A percentile compares a stretch with the other conserved stretches of the same genome.
Evolutionary conservation across 1,140 invertebrate genomes (phyloP).

Genomic region (Sycobia sp.): DNA sequence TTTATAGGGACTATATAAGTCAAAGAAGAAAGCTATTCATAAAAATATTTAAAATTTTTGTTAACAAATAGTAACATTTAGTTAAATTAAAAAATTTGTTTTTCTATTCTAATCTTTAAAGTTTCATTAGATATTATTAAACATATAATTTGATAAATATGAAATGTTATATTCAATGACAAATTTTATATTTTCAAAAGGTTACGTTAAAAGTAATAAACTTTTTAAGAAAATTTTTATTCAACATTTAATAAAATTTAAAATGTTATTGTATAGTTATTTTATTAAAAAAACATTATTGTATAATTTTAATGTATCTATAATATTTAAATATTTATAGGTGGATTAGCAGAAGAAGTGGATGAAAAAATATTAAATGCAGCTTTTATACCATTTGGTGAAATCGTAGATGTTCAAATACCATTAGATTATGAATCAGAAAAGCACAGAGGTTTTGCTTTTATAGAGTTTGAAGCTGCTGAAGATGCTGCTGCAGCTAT

Average conservation of each 20-base stretch:
- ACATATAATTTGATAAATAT: constrained; percentile 15
- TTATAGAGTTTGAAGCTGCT: constrained; percentile 94
- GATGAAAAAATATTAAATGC: constrained; percentile 94
- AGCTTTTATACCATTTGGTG: constrained; percentile 98
- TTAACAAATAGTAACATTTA: background rate
- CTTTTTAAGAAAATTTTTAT: too few species aligned
- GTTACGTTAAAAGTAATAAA: too few species aligned
- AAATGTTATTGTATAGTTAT: background rate
- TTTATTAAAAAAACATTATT: background rate
- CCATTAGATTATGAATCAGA: constrained; percentile 98
- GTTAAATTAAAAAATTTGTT: background rate
- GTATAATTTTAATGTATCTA: background rate
- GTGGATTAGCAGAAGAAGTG: constrained; percentile 96
- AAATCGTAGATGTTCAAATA: constrained; percentile 96
- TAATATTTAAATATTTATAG: constrained; percentile 50
- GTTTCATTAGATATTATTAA: background rate
- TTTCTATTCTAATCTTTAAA: background rate
- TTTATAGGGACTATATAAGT: too few species aligned
- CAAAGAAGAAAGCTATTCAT: too few species aligned
- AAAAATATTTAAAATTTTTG: too few species aligned
- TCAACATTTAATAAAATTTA: too few species aligned
- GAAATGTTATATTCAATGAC: too few species aligned
- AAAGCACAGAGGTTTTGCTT: constrained; percentile 96
- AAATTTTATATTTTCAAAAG: too few species aligned
- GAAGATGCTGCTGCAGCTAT: constrained; percentile 97